Base-by-base conservation (phyloP, 2,113 vertebrate species). In the Psammodynastes pulverulentus region DNA sequence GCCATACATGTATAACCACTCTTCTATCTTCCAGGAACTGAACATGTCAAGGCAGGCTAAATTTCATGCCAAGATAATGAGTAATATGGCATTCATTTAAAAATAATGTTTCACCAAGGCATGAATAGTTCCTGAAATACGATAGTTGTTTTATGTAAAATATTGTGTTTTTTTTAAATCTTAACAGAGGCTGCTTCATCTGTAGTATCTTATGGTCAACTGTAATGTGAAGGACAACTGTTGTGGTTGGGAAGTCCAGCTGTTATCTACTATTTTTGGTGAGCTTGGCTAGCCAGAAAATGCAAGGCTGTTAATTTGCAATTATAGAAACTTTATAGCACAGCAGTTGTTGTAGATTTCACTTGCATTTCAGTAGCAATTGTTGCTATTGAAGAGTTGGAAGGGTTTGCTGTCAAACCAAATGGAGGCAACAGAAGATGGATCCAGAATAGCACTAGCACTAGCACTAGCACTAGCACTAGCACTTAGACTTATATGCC, bases 261-360 rank as follows among this genome's bases (percentile, higher is more conserved):
- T 92, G 91, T 85, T 92, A 56, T 56, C 19, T 15, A 56, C 52
- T 85, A 49, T 62, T 85, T 92, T 92, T 62, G 58, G 53, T 85
- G 62, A 92, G 29, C 29, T 21, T 34, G 29, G 39, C 23, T n/a
- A 49, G 21, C 45, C 46, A 48, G 51, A 89, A 92, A 92, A 88
- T 43, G 26, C 87, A 19, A 56, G 56, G 43, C 53, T 21, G 26
- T 92, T 88, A 56, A 84, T 92, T 58, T 58, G 52, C 43, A 89
- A 58, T 84, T 13, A 24, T 53, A 34, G 19, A 19, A 54, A 56
- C 46, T 89, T 46, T 49, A 51, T 54, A 85, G 43, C 45, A 49
- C 19, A 84, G 15, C 72, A 92, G 87, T 89, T 92, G 91, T 49
- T 89, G 23, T n/a, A 46, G 51, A 58, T 49, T 48, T 51, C 34